phyloP scores from a whole-genome alignment of 2,888 invertebrate genomes.

The Xanthorhoe spadicearia region DNA sequence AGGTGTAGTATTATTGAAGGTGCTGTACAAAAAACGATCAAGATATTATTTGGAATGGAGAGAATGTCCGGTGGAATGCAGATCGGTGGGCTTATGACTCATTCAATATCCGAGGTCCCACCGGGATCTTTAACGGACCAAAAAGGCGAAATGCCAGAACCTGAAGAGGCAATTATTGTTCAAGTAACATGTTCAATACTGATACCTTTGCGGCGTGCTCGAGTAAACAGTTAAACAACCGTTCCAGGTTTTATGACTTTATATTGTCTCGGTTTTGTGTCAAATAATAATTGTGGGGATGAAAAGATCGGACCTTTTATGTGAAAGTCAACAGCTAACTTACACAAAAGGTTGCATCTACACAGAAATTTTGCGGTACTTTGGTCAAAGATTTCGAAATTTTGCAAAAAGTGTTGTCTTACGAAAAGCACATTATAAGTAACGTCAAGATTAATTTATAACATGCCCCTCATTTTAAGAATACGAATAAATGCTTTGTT shows the following conservation, averaged over 20 bases:
- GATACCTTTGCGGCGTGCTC: slow-evolving; percentile 50
- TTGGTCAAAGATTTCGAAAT: slow-evolving; percentile 12
- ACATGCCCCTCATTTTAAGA: background rate
- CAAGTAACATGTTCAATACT: slow-evolving; percentile 38
- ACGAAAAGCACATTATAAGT: background rate
- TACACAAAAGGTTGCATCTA: slow-evolving; percentile 35
- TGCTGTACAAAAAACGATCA: slow-evolving; percentile 50
- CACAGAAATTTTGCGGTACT: slow-evolving; percentile 34
- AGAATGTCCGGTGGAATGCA: slow-evolving; percentile 74
- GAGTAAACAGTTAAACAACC: slow-evolving; percentile 43
- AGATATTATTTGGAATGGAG: slow-evolving; percentile 59
- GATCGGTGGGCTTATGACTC: slow-evolving; percentile 69
- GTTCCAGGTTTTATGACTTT: slow-evolving; percentile 49
- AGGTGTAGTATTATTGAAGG: slow-evolving; percentile 47
- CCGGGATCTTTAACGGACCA: slow-evolving; percentile 60
- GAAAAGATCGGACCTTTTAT: slow-evolving; percentile 35
- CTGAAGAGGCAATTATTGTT: slow-evolving; percentile 53
- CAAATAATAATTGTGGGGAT: slow-evolving; percentile 30
- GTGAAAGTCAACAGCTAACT: slow-evolving; percentile 41
- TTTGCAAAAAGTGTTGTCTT: slow-evolving; percentile 1
- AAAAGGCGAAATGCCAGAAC: slow-evolving; percentile 49
- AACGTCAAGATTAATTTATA: background rate
- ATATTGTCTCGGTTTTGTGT: slow-evolving; percentile 50
- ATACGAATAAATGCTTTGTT: background rate
- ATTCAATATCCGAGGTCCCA: slow-evolving; percentile 57